Base-by-base conservation (phyloP, 2,888 invertebrate species). In the Linyphia triangularis region DNA sequence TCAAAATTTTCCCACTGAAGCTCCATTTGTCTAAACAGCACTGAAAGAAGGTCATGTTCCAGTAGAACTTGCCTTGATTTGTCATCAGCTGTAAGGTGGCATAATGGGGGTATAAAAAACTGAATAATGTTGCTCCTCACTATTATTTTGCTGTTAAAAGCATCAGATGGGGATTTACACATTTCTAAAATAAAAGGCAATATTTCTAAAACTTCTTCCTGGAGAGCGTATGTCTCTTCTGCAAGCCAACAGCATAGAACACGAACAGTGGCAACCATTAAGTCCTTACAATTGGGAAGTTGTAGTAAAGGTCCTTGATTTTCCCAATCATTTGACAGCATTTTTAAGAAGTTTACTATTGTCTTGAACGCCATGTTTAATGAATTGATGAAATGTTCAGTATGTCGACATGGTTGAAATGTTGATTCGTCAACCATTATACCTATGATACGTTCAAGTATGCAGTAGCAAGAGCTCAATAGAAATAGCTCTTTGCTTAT, bases 21-120 rank as follows among this genome's bases (percentile, higher is more conserved):
- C 10, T 89, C 84, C 61, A 92, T 90, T 86, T 92, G 92, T n/a
- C 91, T 90, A 70, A 91, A 90, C 19, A 92, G 90, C n/a, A 91
- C 43, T 40, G 91, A 85, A n/a, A 91, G 91, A 24, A 91, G 86
- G 19, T 91, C 90, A 70, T 92, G 94, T 88, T 96, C 95, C 73
- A 98, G 93, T 90, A 97, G 94, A 88, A 97, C 95, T 92, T 95
- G 95, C 90, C 98, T 94, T 0, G 97, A 96, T 91, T 96, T 95
- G 91, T 98, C 98, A 93, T 98, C 98, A 26, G 98, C 97, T 43
- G 97, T 96, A 91, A 98, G 94, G 92, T 98, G 97, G 92, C 98
- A 98, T 4, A 98, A 93, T 0, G 97, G 97, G 2, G 98, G 98
- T 88, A 98, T 93, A 94, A 98, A 95, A 59, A 97, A 94, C 78